Base-by-base conservation (phyloP, 2,888 invertebrate species). In the Ethmia dodecea region DNA sequence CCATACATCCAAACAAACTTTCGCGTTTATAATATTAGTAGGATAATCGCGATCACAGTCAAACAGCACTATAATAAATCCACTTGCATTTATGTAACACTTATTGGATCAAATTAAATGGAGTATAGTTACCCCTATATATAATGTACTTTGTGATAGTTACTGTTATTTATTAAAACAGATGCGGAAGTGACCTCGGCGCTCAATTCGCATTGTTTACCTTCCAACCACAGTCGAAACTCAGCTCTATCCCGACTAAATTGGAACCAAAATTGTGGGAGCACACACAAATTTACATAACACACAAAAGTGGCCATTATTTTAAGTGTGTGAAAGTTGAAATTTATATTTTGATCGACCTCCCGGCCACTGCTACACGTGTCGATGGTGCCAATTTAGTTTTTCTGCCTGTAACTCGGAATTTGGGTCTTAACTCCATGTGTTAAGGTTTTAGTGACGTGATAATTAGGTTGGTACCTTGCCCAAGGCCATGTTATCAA, bases 171-270 rank as follows among this genome's bases (percentile, higher is more conserved):
- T n/a, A n/a, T 22, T 22, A 14, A 15, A 14, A 13, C 43, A 33
- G 29, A 42, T 37, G 48, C 47, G 57, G 55, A 54, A 56, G 39
- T 36, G 55, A 15, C 55, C 55, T 56, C 33, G 47, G 33, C 41
- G 52, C 56, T 38, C 52, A 55, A 47, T 43, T 12, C 30, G n/a
- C 5, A 26, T 38, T 55, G 43, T 55, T 53, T 55, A 49, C 38
- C 22, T 3, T 2, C 6, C 8, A 6, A 5, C 12, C 10, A 18
- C 30, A 20, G 13, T 3, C 30, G 11, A 30, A 30, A 10, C 4
- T 20, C 9, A 12, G 13, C 30, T 30, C 9, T 20, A 29, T 20
- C 8, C 30, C 16, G 20, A 30, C 20, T 30, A 8, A 6, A 12
- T 9, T 20, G 18, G 15, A 12, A 20, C 20, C 12, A 5, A 9